Evolutionary conservation across 2,888 invertebrate species (phyloP), one percentile per base, ranked within the genome.

Genomic region (Acrobasis repandana): DNA sequence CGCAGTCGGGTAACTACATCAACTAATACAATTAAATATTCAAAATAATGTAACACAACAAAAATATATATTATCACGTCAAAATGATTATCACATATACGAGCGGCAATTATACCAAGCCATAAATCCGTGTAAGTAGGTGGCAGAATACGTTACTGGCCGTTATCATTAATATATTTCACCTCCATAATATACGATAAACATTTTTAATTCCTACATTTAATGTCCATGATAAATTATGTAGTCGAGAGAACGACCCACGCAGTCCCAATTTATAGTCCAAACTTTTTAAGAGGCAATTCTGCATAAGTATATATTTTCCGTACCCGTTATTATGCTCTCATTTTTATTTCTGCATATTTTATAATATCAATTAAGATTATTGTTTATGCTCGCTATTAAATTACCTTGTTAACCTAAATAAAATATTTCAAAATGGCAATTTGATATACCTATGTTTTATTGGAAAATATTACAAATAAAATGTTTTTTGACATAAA

Each of bases 151-250:
- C 68, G 72, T 79, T 75, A 76, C 65, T 56, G 65, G 60, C 65
- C 67, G 74, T 76, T 76, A 73, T 71, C 72, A 69, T 65, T 69
- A 72, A 74, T 77, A 75, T 78, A 79, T 75, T 76, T 76, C 74
- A 73, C 75, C 72, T 79, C 74, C 74, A 73, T 76, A 79, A 75
- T 69, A 74, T 64, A 65, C 65, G 70, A 75, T 73, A 75, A 74
- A 69, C 67, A 67, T 70, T 71, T 71, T 74, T 73, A 66, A 76
- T 75, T 75, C 72, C 65, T 72, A 62, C 61, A 76, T 79, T 76
- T 76, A 77, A 75, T 82, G 82, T 82, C 79, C 79, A 73, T 70
- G 64, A 77, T 84, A 84, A 84, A 83, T 82, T 72, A 79, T 72
- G 74, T 73, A 73, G 70, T 68, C 67, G 70, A 66, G 70, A 65